Conservation (phyloP, 2,888 invertebrate species). For the Spisula subtruncata region DNA sequence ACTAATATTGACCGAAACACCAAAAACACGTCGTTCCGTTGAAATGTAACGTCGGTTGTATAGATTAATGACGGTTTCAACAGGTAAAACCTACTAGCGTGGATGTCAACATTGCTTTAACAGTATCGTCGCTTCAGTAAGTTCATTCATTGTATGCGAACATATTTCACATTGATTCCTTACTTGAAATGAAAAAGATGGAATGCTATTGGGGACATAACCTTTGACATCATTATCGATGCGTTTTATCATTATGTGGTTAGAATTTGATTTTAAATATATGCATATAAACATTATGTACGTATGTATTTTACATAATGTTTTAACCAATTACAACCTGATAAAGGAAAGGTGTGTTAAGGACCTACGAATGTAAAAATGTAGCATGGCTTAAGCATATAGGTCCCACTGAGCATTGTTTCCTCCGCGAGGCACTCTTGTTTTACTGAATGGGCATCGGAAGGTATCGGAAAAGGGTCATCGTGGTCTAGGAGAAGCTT, state of each 20-base stretch:
- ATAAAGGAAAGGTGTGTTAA: too few species aligned
- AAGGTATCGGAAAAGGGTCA: too few species aligned
- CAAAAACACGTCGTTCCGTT: neutral
- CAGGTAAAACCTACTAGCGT: neutral
- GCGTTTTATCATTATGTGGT: too few species aligned
- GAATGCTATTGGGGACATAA: neutral
- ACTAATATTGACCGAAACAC: slow-evolving; percentile 12
- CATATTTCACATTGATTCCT: slow-evolving; percentile 9
- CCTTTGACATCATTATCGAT: neutral
- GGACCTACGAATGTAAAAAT: neutral
- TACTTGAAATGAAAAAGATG: neutral
- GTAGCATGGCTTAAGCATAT: too few species aligned
- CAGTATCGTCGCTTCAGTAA: neutral
- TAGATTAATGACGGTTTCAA: neutral
- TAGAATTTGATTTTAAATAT: too few species aligned
- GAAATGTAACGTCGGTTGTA: slow-evolving; percentile 12
- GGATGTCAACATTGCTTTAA: slow-evolving; percentile 11
- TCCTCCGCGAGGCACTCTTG: too few species aligned
- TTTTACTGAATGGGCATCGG: too few species aligned
- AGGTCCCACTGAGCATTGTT: too few species aligned
- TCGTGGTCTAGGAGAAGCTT: too few species aligned
- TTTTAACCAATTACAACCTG: too few species aligned
- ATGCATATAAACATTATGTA: too few species aligned
- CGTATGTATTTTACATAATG: too few species aligned
- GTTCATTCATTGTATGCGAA: neutral